These are phyloP conservation scores for Cotesia congregata DNA, from an alignment of 2,888 invertebrate species.

Conservation along the genomic window DNA sequence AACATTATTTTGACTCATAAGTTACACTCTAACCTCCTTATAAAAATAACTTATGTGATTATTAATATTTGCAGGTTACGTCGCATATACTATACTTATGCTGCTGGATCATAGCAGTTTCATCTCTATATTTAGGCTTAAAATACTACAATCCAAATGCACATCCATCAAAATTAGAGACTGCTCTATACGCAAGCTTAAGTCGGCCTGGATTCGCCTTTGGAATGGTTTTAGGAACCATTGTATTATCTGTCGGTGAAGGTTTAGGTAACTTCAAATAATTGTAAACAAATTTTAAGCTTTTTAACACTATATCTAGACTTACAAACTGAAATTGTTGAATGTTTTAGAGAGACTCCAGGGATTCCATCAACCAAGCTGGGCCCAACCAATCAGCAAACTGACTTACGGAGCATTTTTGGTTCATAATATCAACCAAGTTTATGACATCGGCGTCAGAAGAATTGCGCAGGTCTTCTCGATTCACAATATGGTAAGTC, in stretches of 20 bases:
- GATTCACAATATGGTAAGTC: constrained; percentile 51
- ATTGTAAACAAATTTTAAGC: constrained; percentile 34
- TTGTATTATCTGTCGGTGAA: constrained; percentile 57
- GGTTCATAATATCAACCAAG: constrained; percentile 55
- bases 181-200: constrained; percentile 57
- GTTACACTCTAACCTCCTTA: too few species aligned
- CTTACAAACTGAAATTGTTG: neutral
- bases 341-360: constrained; percentile 54
- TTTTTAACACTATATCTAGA: neutral
- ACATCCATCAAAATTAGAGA: constrained; percentile 48
- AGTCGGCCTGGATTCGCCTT: constrained; percentile 54
- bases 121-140: constrained; percentile 46
- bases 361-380: constrained; percentile 55
- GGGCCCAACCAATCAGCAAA: constrained; percentile 59
- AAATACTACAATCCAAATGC: constrained; percentile 56
- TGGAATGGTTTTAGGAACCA: constrained; percentile 50
- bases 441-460: constrained; percentile 52
- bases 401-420: constrained; percentile 58
- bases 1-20: too few species aligned
- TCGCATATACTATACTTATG: constrained; percentile 51
- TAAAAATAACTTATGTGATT: too few species aligned
- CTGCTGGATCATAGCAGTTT: constrained; percentile 38
- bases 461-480: constrained; percentile 53
- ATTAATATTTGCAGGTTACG: neutral
- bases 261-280: constrained; percentile 55